Base-by-base conservation (phyloP, 2,888 invertebrate species). In the Hirtodrosophila cameraria region DNA sequence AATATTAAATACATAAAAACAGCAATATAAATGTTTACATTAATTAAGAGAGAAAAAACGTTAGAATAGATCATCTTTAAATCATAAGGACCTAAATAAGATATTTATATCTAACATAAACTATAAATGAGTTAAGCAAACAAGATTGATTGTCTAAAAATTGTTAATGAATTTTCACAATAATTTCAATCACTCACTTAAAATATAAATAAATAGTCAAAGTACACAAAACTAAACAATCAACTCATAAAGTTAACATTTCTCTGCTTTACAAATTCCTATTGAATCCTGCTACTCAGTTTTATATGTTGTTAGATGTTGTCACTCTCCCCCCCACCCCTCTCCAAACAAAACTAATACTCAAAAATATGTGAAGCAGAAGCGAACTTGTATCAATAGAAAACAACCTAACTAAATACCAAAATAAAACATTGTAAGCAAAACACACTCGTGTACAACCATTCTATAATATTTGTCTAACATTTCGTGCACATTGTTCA, bases 401-500 rank as follows among this genome's bases (percentile, higher is more conserved):
- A 27, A 16, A 52, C 31, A 60, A 28, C 64, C 25, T 36, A 69
- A 59, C 69, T 43, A 64, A 69, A 69, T 52, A 45, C 43, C 27
- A 53, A 64, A 49, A 52, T 25, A 55, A 49, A 54, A 41, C 25
- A 43, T 11, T 12, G 9, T 36, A 42, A 15, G 23, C 35, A 58
- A 30, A 58, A 67, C 48, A 59, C 41, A 61, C 48, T 59, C 36
- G 31, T 59, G 55, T 60, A 50, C 46, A 58, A 77, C 57, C 52
- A 52, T 73, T 66, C 58, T 67, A 52, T 38, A 67, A 71, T 71
- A 72, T 78, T 78, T 75, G 75, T 78, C 59, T 48, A 75, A 75
- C 64, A 76, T 78, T 78, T 78, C 75, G 60, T 57, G 52, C 54
- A 68, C 65, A 79, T 78, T 75, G 75, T 76, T 78, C 57, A 62